Evolutionary conservation across 2,888 invertebrate species (phyloP), one percentile per base, ranked within the genome.

Genomic region (Synergus japonicus): DNA sequence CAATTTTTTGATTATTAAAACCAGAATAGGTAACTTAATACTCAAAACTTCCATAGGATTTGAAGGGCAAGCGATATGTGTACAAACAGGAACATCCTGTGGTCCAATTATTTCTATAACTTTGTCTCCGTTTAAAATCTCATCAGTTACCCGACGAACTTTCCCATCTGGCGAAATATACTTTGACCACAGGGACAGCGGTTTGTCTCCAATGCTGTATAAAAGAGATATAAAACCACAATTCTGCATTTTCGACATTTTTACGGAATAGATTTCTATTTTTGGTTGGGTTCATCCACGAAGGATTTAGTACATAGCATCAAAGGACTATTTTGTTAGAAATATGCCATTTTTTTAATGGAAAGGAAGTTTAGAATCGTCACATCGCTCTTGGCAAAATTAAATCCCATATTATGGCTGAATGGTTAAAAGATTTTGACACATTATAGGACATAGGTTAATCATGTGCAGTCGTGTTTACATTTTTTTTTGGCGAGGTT

Each of bases 1-100:
- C 88, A 98, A 94, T 93, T 98, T 98, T 93, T 98, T 99, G 79
- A 98, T 96, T 80, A 98, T 97, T 96, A 98, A 96, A 81, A 98
- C 97, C 88, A 99, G 94, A 93, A 97, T 97, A 0, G 98, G 98
- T 86, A 99, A 93, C 92, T 97, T 97, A 88, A 98, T 97, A 60
- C 98, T 97, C 18, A 99, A 94, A 2, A 97, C 97, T 92, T 97
- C 97, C 89, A 96, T 95, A 4, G 97, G 96, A 92, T 98, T 97
- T 44, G 97, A 96, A 46, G 98, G 98, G 91, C 98, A 98, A 63
- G 97, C 96, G 85, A 98, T 97, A 81, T 76, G 43, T 76, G 87
- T 87, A 10, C 78, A 82, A 60, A 84, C 78, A 37, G 79, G 76
- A 43, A 83, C 83, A 66, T 82, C 77, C 12, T 80, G 85, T 60